These are phyloP conservation scores for Drosophila rubida DNA, from an alignment of 2,888 invertebrate genomes.

Conservation along the genomic window DNA sequence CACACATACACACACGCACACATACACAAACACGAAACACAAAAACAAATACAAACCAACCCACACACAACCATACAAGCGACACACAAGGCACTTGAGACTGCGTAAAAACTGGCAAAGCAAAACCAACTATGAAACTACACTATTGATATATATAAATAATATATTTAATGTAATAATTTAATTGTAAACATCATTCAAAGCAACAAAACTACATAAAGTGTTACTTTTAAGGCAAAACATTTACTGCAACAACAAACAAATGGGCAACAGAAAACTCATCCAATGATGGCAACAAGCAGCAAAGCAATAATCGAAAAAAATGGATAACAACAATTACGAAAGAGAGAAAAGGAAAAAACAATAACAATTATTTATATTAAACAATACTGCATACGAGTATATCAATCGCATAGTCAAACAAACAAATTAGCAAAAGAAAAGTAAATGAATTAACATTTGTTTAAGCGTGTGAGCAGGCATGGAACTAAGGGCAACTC, in stretches of 20 bases:
- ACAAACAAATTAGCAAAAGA: conserved; percentile 25
- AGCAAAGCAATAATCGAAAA: conserved; percentile 47
- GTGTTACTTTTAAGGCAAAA: conserved; percentile 59
- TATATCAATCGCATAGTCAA: conserved; percentile 37
- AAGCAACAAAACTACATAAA: conserved; percentile 52
- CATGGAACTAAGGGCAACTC: conserved; percentile 11
- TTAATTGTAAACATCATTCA: conserved; percentile 72
- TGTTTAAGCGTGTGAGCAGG: conserved; percentile 4
- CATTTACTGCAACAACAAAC: conserved; percentile 25
- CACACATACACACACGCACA: conserved; percentile 22
- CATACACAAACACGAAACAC: conserved; percentile 16
- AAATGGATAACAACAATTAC: conserved; percentile 25
- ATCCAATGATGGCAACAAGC: conserved; percentile 28
- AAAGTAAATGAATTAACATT: conserved; percentile 20
- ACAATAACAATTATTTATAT: conserved; percentile 28
- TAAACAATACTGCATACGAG: conserved; percentile 18
- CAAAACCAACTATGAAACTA: conserved; percentile 73
- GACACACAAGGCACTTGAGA: conserved; percentile 66
- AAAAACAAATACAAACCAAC: conserved; percentile 7
- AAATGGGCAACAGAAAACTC: conserved; percentile 22
- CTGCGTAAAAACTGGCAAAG: conserved; percentile 71
- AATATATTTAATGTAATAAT: conserved; percentile 74
- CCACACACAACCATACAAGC: conserved; percentile 28
- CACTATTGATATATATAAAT: conserved; percentile 69
- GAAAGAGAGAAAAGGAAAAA: conserved; percentile 28